Evolutionary conservation across 2,113 vertebrate genomes (phyloP), one percentile per base, ranked within the genome.

Genomic region (Trichomycterus rosablanca): DNA sequence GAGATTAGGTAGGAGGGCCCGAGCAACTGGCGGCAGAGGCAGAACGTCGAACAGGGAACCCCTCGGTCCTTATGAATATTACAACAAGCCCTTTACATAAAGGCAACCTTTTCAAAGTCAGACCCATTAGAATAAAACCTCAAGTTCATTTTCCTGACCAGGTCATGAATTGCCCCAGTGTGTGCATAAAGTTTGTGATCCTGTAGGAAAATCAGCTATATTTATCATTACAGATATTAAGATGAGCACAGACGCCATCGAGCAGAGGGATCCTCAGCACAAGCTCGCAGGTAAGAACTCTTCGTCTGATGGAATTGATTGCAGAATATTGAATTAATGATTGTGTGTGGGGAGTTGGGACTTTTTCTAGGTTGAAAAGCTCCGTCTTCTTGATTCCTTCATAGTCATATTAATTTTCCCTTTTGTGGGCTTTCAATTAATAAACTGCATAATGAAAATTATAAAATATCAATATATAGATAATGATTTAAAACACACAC

Each of bases 201-300:
- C 84, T 80, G 83, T 90, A 92, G 89, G 90, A 91, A 96, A 91
- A 91, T 91, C 83, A 83, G 86, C 82, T 84, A 81, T 89, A 84
- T 89, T 90, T 91, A 83, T 88, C 79, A 77, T 87, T 85, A 46
- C 84, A 97, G 92, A 90, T 87, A 90, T 93, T 86, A 96, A 93
- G 90, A 97, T 98, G 94, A 98, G 92, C 67, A 80, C 91, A 34
- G 90, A 93, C 70, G 73, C 87, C 1, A 88, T 89, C 46, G 91
- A 96, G 74, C 90, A 89, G 76, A 85, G 89, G 37, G 92, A 93
- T 24, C 70, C 80, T 35, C 78, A 76, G 37, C 76, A 80, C 1
- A 81, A 86, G 24, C 85, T 92, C 66, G 70, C 90, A 80, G 95
- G 94, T 98, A 89, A 91, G 45, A 32, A 1, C 30, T 16, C 7